Evolutionary conservation across 1,140 invertebrate species (phyloP).

Genomic region (Lordiphosa clarofinis): DNA sequence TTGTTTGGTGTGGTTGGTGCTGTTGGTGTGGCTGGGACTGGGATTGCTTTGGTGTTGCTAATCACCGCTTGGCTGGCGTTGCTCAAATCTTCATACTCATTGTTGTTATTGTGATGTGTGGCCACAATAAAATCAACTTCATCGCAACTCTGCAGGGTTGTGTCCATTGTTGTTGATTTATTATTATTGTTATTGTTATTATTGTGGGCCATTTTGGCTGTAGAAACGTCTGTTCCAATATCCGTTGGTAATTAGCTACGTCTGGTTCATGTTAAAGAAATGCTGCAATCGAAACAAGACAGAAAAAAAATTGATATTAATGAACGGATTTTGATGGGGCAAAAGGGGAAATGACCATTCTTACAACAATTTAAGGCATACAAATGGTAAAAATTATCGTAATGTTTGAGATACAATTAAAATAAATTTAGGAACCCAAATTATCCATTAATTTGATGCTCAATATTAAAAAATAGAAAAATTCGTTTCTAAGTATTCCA

Average conservation of each 20-base stretch:
- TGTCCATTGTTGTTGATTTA: slow-evolving; percentile 14
- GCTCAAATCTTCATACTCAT: slow-evolving; percentile 57
- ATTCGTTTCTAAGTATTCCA: no score
- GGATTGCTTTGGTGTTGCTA: slow-evolving; percentile 44
- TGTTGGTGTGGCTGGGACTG: slow-evolving; percentile 23
- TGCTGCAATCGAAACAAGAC: slow-evolving; percentile 5
- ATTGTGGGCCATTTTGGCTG: slow-evolving; percentile 36
- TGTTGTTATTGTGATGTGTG: slow-evolving; percentile 55
- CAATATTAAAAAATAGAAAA: no score
- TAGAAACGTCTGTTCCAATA: slow-evolving; percentile 34
- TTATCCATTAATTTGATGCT: no score
- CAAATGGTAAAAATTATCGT: no score
- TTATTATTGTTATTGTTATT: slow-evolving; percentile 24
- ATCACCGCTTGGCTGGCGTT: slow-evolving; percentile 43
- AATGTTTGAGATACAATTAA: no score
- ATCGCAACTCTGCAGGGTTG: slow-evolving; percentile 33
- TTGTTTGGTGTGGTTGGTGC: slow-evolving; percentile 63
- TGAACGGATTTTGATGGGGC: slow-evolving; percentile 1
- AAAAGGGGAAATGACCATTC: slow-evolving; percentile 4
- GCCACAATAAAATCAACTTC: slow-evolving; percentile 57
- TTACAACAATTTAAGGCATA: not conserved
- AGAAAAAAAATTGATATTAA: not conserved
- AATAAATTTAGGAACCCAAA: no score
- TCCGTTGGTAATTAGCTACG: slow-evolving; percentile 9
- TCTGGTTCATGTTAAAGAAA: slow-evolving; percentile 43